A percentile compares a stretch with the other conserved stretches of the same genome.
phyloP scores from a whole-genome alignment of 2,113 vertebrate genomes.

The Python bivittatus region DNA sequence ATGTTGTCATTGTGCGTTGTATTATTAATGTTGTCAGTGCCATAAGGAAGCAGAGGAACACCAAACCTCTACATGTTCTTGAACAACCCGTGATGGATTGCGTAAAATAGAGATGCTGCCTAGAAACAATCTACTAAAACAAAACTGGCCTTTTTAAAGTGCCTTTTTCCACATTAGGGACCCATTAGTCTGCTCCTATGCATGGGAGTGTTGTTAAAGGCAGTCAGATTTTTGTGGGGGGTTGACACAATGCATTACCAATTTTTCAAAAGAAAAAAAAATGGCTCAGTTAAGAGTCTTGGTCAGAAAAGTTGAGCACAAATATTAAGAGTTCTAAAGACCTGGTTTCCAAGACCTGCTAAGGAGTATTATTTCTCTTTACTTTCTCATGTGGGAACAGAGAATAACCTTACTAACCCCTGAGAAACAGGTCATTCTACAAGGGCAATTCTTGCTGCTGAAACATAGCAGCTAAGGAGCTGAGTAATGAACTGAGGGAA shows the following conservation, averaged over 20 bases:
- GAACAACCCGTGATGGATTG: constrained; percentile 37
- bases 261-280: not conserved
- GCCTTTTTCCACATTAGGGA: not conserved
- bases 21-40: constrained; percentile 54
- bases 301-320: not conserved
- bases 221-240: not conserved
- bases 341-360: not conserved
- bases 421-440: not conserved
- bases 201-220: not conserved
- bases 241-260: not conserved
- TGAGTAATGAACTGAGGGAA: not conserved
- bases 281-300: not conserved
- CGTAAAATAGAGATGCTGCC: constrained; percentile 26
- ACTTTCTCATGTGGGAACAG: not conserved
- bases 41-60: constrained; percentile 40
- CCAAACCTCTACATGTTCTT: not conserved
- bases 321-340: not conserved
- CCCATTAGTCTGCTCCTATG: not conserved
- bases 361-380: not conserved
- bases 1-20: constrained; percentile 13
- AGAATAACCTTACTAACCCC: not conserved
- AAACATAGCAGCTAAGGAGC: not conserved
- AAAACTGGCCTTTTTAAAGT: constrained; percentile 6
- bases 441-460: not conserved
- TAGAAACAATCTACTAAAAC: constrained; percentile 35